Evolutionary conservation across 1,140 invertebrate species (phyloP).

Genomic region (Philopotamus ludificatus): DNA sequence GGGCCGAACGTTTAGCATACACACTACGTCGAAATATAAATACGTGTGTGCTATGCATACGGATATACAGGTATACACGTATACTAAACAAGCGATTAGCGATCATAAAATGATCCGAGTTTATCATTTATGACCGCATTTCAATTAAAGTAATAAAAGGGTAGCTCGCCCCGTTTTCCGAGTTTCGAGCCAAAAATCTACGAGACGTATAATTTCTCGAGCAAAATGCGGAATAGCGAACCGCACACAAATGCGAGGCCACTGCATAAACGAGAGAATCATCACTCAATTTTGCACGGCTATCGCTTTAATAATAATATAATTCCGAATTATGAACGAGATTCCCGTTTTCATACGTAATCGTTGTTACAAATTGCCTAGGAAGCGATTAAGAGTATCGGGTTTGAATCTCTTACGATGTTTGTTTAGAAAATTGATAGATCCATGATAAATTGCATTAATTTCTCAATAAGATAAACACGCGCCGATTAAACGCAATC

Average conservation of each 20-base stretch:
- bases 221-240: constrained; percentile 8
- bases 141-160: constrained; percentile 41
- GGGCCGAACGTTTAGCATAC: neutral
- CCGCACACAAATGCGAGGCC: constrained; percentile 1
- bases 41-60: too few species aligned
- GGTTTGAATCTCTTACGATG: too few species aligned
- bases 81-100: constrained; percentile 39
- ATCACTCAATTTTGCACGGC: constrained; percentile 1
- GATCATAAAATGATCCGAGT: constrained; percentile 40
- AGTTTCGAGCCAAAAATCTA: constrained; percentile 13
- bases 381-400: neutral
- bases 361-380: neutral
- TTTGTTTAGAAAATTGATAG: too few species aligned
- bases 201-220: constrained; percentile 24
- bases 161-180: constrained; percentile 23
- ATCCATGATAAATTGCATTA: too few species aligned
- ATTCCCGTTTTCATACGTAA: neutral
- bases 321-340: neutral
- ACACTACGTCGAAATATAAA: neutral
- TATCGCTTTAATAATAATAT: too few species aligned
- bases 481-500: too few species aligned
- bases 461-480: too few species aligned
- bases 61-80: too few species aligned
- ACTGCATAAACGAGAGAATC: constrained; percentile 7
- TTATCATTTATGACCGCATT: constrained; percentile 41